These are phyloP conservation scores for Sinocyclocheilus anophthalmus DNA, from an alignment of 2,113 vertebrate species.

Conservation along the genomic window DNA sequence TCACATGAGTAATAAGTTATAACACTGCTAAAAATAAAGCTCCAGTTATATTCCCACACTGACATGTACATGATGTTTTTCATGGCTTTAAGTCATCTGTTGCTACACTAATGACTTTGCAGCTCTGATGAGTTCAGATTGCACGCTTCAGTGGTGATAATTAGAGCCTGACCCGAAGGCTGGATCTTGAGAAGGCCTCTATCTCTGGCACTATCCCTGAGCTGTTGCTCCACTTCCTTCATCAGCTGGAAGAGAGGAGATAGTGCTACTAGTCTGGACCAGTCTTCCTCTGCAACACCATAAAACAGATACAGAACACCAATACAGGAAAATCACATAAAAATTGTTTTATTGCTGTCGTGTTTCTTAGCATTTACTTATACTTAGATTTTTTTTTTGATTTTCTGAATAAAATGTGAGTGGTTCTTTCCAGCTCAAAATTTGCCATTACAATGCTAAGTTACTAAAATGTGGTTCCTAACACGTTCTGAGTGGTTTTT, in stretches of 20 bases:
- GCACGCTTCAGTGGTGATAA: slow-evolving; percentile 26
- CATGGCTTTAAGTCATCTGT: slow-evolving; percentile 22
- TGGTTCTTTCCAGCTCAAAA: too few species aligned
- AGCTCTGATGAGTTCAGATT: slow-evolving; percentile 7
- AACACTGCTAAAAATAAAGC: slow-evolving; percentile 4
- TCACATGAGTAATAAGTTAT: background rate
- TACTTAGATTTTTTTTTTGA: too few species aligned
- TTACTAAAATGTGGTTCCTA: too few species aligned
- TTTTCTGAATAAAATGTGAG: too few species aligned
- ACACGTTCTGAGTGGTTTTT: too few species aligned
- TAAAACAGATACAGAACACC: background rate
- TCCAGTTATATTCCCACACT: background rate
- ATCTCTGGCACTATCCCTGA: slow-evolving; percentile 62
- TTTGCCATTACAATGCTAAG: too few species aligned
- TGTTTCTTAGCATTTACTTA: too few species aligned
- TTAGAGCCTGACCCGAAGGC: slow-evolving; percentile 44
- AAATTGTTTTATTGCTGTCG: too few species aligned
- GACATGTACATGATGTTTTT: slow-evolving; percentile 1
- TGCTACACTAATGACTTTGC: slow-evolving; percentile 24
- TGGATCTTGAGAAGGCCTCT: slow-evolving; percentile 59
- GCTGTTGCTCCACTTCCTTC: slow-evolving; percentile 65
- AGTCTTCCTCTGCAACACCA: slow-evolving; percentile 67
- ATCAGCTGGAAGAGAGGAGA: slow-evolving; percentile 77
- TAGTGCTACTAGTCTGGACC: slow-evolving; percentile 56
- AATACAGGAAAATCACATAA: too few species aligned